A percentile compares a stretch with the other conserved stretches of the same genome.
phyloP scores from a whole-genome alignment of 2,888 invertebrate genomes.

The Drosophila pseudotakahashii region DNA sequence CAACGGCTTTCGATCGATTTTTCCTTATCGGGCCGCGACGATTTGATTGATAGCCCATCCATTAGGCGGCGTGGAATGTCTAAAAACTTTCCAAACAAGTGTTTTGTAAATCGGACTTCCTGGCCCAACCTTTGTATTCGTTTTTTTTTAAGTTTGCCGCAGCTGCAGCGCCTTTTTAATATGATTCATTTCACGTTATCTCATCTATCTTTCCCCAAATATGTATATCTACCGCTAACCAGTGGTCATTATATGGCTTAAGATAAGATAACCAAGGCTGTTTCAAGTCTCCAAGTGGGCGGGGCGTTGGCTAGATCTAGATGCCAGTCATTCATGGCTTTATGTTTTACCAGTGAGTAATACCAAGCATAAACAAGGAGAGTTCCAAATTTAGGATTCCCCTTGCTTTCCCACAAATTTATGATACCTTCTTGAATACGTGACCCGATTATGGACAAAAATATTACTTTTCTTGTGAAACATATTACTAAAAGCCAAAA shows the following conservation, averaged over 20 bases:
- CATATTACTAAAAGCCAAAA: background rate
- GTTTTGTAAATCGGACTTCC: constrained; percentile 53
- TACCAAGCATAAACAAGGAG: constrained; percentile 9
- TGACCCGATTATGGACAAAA: background rate
- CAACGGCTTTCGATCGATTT: constrained; percentile 37
- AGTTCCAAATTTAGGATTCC: constrained; percentile 5
- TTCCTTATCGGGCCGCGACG: constrained; percentile 45
- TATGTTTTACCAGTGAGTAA: constrained; percentile 48
- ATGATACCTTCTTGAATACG: background rate
- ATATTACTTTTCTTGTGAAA: background rate
- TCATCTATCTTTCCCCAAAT: constrained; percentile 2
- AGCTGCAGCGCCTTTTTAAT: constrained; percentile 8
- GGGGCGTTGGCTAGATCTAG: constrained; percentile 13
- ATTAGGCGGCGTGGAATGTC: constrained; percentile 46
- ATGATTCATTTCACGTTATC: constrained; percentile 22
- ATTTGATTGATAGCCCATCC: constrained; percentile 70
- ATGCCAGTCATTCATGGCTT: constrained; percentile 26
- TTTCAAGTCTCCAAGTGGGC: constrained; percentile 18
- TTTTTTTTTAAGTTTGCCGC: constrained; percentile 11
- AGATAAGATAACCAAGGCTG: constrained; percentile 61
- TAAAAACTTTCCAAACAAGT: constrained; percentile 70
- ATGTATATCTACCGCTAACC: constrained; percentile 12
- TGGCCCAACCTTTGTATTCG: constrained; percentile 18
- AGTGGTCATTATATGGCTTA: constrained; percentile 44
- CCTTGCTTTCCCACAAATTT: constrained; percentile 2